Evolutionary conservation across 1,140 invertebrate genomes (phyloP).

Genomic region (Drosophila micromelanica): DNA sequence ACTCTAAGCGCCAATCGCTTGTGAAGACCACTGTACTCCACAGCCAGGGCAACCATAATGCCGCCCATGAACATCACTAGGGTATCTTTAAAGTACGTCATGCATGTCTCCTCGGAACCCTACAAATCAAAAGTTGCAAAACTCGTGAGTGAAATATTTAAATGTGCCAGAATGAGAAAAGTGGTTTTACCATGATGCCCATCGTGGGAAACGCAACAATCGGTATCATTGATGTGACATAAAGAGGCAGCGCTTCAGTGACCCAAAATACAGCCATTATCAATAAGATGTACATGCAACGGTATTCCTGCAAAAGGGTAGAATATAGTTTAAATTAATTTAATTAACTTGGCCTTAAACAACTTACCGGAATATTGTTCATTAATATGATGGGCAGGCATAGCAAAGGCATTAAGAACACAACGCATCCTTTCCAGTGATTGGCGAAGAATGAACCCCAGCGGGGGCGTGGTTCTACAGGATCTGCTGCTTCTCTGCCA

Average conservation of each 20-base stretch:
- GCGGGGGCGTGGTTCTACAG: slow-evolving; percentile 40
- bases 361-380: slow-evolving; percentile 85
- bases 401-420: slow-evolving; percentile 87
- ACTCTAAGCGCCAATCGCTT: slow-evolving; percentile 92
- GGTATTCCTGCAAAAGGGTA: slow-evolving; percentile 85
- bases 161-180: neutral
- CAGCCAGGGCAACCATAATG: slow-evolving; percentile 92
- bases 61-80: slow-evolving; percentile 94
- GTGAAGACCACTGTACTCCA: slow-evolving; percentile 94
- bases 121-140: slow-evolving; percentile 42
- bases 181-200: slow-evolving; percentile 86
- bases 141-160: neutral
- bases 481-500: slow-evolving; percentile 63
- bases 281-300: slow-evolving; percentile 91
- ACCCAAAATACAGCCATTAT: slow-evolving; percentile 95
- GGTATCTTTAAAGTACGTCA: slow-evolving; percentile 92
- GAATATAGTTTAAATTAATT: neutral
- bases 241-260: slow-evolving; percentile 91
- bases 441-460: slow-evolving; percentile 61
- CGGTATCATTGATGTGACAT: slow-evolving; percentile 93
- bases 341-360: neutral
- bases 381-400: slow-evolving; percentile 87
- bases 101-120: slow-evolving; percentile 87
- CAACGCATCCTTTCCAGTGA: slow-evolving; percentile 88
- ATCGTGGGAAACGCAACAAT: slow-evolving; percentile 92